Percentiles rank a stretch among this genome's conserved stretches.
phyloP scores from a whole-genome alignment of 2,797 vertebrate genomes.

The Loriculus beryllinus region DNA sequence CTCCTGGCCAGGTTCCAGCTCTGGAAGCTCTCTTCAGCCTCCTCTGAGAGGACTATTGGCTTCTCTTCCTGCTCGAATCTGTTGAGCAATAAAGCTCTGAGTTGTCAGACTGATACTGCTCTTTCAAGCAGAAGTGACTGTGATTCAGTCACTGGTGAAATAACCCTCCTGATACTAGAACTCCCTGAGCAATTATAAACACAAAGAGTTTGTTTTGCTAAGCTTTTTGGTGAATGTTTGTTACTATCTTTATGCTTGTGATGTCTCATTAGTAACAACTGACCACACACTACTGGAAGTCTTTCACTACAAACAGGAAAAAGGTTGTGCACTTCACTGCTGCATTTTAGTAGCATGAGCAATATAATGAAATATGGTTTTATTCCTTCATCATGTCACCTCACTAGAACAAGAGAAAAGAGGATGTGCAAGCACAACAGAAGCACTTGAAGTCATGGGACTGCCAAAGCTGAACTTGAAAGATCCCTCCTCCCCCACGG shows the following conservation, averaged over 20 bases:
- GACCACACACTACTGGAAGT: not conserved
- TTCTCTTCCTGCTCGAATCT: conserved; percentile 30
- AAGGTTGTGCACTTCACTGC: not conserved
- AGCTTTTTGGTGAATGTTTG: not conserved
- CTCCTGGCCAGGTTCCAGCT: conserved; percentile 35
- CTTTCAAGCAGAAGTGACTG: conserved; percentile 35
- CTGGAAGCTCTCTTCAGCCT: conserved; percentile 27
- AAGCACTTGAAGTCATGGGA: not conserved
- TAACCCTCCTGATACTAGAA: not conserved
- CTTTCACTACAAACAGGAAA: not conserved
- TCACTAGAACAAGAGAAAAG: not conserved
- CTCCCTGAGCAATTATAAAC: not conserved
- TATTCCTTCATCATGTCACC: not conserved
- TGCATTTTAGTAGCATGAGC: not conserved
- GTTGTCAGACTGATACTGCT: conserved; percentile 39
- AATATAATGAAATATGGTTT: not conserved
- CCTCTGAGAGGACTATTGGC: not conserved
- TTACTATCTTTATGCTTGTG: not conserved
- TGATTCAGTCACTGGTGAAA: conserved; percentile 15
- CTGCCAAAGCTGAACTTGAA: not conserved
- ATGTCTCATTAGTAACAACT: not conserved
- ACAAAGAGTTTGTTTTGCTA: not conserved
- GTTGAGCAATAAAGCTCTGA: conserved; percentile 44
- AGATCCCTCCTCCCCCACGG: not conserved
- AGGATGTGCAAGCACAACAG: not conserved